Evolutionary conservation across 2,888 invertebrate species (phyloP), one percentile per base, ranked within the genome.

Genomic region (Synergus umbraculus): DNA sequence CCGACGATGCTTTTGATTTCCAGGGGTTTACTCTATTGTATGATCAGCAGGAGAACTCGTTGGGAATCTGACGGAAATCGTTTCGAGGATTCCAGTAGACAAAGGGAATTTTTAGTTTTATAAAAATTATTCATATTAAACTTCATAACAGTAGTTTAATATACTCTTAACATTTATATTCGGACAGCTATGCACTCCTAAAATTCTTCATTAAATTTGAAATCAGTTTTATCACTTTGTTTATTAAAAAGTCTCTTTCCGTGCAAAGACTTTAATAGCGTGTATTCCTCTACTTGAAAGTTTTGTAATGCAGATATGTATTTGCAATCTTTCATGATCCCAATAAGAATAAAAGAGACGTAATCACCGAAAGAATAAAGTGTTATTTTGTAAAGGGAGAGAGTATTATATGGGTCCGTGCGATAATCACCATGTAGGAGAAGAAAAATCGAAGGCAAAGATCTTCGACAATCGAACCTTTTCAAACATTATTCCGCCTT

Each of bases 1-100:
- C 88, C 80, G 86, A 83, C 89, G 89, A 90, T 91, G 90, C 90
- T 89, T 90, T 90, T 90, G 91, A 90, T 89, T 90, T 86, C 81
- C 81, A 78, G 54, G 63, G 67, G 79, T 83, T 81, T 60, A 76
- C 65, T 73, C 76, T 81, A 58, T 80, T 78, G 78, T 79, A 79
- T 58, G 63, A 18, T 44, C 76, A 43, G 22, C 76, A 37, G 58
- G 69, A 65, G 46, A 37, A 67, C 41, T 12, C n/a, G 18, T 10
- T 10, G 60, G 65, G 37, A 15, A 49, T 49, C 37, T 12, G 22
- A 8, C 10, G 60, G 12, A 29, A 8, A 49, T n/a, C 15, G 73
- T 73, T 54, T 54, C 73, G 49, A 54, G 54, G 29, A 73, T 54
- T 73, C 46, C 29, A 58, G 3, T 18, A 58, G 18, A 58, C 18